These are phyloP conservation scores for Ochropleura plecta DNA, from an alignment of 2,888 invertebrate genomes.

Conservation along the genomic window DNA sequence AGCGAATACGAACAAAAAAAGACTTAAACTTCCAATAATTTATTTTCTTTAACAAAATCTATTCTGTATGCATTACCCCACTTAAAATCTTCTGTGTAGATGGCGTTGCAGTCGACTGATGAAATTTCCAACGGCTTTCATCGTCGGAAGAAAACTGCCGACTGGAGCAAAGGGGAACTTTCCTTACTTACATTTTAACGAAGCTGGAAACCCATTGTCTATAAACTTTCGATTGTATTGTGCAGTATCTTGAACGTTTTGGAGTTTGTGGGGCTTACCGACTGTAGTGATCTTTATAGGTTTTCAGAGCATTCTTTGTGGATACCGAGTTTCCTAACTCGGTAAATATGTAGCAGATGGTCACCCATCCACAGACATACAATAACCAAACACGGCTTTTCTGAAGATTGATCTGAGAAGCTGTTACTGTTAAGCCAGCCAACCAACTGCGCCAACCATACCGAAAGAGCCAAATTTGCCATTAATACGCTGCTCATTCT, in stretches of 20 bases:
- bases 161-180: slow-evolving; percentile 1
- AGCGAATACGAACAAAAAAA: slow-evolving; percentile 7
- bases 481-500: too few relatives aligned
- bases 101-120: slow-evolving; percentile 36
- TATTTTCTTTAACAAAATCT: not conserved
- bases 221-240: slow-evolving; percentile 32
- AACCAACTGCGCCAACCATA: too few relatives aligned
- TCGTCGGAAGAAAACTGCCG: slow-evolving; percentile 19
- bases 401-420: too few relatives aligned
- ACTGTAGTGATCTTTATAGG: not conserved
- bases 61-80: slow-evolving; percentile 11
- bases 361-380: too few relatives aligned
- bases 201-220: slow-evolving; percentile 25
- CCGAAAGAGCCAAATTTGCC: too few relatives aligned
- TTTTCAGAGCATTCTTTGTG: not conserved
- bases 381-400: too few relatives aligned
- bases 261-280: not conserved
- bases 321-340: too few relatives aligned
- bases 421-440: too few relatives aligned
- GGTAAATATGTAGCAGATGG: too few relatives aligned
- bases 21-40: not conserved
- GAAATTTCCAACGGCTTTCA: slow-evolving; percentile 44
- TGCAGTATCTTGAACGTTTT: slow-evolving; percentile 20
- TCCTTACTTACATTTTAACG: slow-evolving; percentile 48
- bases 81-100: slow-evolving; percentile 6